Conservation (phyloP, 1,140 invertebrate genomes). For the Amphibalanus amphitrite region DNA sequence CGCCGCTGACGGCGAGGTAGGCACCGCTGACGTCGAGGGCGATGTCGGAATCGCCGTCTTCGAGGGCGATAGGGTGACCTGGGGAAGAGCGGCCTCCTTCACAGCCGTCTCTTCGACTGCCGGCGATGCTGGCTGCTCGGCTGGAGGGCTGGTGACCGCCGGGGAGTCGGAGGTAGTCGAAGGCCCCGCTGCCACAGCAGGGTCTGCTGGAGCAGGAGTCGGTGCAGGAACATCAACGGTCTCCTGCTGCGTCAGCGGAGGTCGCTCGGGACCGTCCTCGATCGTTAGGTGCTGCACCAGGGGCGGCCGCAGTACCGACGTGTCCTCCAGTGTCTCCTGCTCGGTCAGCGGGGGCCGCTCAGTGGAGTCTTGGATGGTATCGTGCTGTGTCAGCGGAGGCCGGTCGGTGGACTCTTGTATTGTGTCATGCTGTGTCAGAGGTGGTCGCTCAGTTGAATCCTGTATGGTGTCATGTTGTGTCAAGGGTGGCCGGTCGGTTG, state of each 20-base stretch:
- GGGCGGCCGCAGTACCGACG: background rate
- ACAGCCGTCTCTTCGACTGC: background rate
- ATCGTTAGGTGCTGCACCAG: background rate
- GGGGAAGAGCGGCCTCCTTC: too few relatives aligned
- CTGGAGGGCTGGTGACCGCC: too few relatives aligned
- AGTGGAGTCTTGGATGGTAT: background rate
- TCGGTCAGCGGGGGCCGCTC: background rate
- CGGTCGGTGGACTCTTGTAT: background rate
- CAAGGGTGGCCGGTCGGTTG: background rate
- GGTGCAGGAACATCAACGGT: background rate
- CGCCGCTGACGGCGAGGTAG: background rate
- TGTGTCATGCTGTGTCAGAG: background rate
- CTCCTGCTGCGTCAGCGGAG: background rate
- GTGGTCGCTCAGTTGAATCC: background rate
- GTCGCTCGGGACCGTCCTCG: background rate
- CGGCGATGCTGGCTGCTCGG: background rate
- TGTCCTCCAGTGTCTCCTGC: background rate
- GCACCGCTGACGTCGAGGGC: too few relatives aligned
- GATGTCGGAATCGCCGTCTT: too few relatives aligned
- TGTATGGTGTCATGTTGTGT: background rate
- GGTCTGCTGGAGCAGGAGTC: too few relatives aligned
- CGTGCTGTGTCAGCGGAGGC: background rate
- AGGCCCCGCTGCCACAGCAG: too few relatives aligned
- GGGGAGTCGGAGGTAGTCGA: too few relatives aligned
- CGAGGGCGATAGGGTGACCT: background rate